Conservation (phyloP, 2,888 invertebrate species). For the Phytoseiulus persimilis region DNA sequence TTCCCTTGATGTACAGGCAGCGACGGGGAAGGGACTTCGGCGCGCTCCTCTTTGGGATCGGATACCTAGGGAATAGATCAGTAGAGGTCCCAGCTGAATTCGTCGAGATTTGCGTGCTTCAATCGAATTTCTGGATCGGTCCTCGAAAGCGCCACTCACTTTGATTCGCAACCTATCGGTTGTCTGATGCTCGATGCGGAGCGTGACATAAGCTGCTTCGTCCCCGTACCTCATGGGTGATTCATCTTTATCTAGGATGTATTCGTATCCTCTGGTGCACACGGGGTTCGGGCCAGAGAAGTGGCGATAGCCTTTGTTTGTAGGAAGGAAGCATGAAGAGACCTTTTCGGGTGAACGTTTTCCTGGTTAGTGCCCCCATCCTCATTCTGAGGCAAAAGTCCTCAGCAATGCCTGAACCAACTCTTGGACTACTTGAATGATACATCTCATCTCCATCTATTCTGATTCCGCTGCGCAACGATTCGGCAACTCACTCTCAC, state of each 20-base stretch:
- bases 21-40: slow-evolving; percentile 43
- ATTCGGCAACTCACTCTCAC: no score
- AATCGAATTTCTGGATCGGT: no score
- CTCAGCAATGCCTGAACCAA: background rate
- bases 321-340: slow-evolving; percentile 43
- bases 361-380: background rate
- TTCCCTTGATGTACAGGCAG: slow-evolving; percentile 40
- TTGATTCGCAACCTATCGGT: slow-evolving; percentile 43
- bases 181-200: slow-evolving; percentile 44
- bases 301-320: slow-evolving; percentile 43
- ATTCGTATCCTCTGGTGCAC: slow-evolving; percentile 42
- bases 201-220: slow-evolving; percentile 41
- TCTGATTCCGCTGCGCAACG: no score
- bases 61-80: slow-evolving; percentile 43
- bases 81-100: no score
- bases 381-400: background rate
- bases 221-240: slow-evolving; percentile 44
- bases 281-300: slow-evolving; percentile 40
- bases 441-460: no score
- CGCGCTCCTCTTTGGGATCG: slow-evolving; percentile 42
- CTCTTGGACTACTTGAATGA: no score
- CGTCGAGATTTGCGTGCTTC: no score
- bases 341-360: background rate
- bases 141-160: slow-evolving; percentile 40
- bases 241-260: slow-evolving; percentile 41